These are phyloP conservation scores for Apostichopus parvimensis DNA, from an alignment of 35 echinoderm and acorn worm species.

Conservation along the genomic window DNA sequence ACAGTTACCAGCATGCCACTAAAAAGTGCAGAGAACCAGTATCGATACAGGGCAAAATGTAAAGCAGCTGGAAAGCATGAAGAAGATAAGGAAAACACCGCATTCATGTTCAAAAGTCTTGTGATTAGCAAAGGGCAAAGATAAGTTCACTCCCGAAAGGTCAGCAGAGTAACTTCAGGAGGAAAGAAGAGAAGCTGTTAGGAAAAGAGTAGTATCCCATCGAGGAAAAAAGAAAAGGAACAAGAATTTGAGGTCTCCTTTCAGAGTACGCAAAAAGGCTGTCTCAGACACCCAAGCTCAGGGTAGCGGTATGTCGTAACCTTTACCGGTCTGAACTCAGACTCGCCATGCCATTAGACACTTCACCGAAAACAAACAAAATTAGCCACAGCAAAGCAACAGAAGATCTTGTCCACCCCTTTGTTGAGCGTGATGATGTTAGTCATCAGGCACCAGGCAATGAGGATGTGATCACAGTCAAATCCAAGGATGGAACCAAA, in stretches of 20 bases:
- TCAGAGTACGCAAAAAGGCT: slow-evolving; percentile 33
- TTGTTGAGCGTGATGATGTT: slow-evolving; percentile 53
- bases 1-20: slow-evolving; percentile 19
- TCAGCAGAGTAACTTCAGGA: background rate
- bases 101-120: background rate
- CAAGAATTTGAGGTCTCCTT: slow-evolving; percentile 42
- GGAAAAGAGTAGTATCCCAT: background rate
- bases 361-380: background rate
- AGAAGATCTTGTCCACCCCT: slow-evolving; percentile 19
- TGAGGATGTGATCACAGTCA: slow-evolving; percentile 51
- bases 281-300: background rate
- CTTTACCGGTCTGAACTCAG: slow-evolving; percentile 15
- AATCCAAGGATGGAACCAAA: background rate
- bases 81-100: slow-evolving; percentile 26
- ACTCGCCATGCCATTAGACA: background rate
- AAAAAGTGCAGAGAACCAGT: slow-evolving; percentile 49
- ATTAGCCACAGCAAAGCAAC: slow-evolving; percentile 41
- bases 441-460: slow-evolving; percentile 51
- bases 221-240: slow-evolving; percentile 15
- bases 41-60: slow-evolving; percentile 29
- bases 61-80: slow-evolving; percentile 55
- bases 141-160: background rate
- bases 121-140: background rate
- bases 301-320: too few species aligned
- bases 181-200: background rate